phyloP scores from a whole-genome alignment of 2,888 invertebrate genomes.

The Harpagoxenus sublaevis region DNA sequence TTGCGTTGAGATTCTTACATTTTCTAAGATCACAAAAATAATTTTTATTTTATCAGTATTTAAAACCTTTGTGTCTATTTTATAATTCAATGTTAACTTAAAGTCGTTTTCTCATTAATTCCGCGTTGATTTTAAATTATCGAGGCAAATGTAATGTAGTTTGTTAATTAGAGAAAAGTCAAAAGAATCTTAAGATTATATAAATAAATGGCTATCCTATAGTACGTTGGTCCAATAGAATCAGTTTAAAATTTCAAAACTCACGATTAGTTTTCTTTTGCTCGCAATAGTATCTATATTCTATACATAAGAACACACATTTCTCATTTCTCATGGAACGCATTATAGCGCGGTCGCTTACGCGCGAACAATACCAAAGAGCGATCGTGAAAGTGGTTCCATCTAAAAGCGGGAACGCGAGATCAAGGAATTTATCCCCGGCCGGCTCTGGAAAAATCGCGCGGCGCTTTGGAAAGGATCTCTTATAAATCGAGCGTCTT shows the following conservation, averaged over 20 bases:
- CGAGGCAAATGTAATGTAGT: not conserved
- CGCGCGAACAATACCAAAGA: conserved; percentile 51
- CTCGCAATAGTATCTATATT: not conserved
- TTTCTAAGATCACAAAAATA: not conserved
- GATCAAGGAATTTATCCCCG: conserved; percentile 57
- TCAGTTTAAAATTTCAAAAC: not conserved
- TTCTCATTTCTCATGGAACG: conserved; percentile 37
- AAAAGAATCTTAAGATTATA: not conserved
- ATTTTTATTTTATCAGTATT: not conserved
- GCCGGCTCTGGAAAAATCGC: conserved; percentile 55
- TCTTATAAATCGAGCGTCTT: conserved; percentile 73
- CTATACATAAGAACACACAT: conserved; percentile 21
- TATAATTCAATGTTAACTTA: not conserved
- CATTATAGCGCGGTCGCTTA: conserved; percentile 47
- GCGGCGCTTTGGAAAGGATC: conserved; percentile 49
- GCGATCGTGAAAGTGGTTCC: conserved; percentile 45
- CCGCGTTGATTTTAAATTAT: not conserved
- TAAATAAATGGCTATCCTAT: not conserved
- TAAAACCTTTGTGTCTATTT: not conserved
- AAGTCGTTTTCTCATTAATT: not conserved
- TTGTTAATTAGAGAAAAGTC: not conserved
- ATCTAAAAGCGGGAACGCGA: conserved; percentile 53
- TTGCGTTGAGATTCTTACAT: not conserved
- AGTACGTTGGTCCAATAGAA: not conserved
- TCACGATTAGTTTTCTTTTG: conserved; percentile 41